These are phyloP conservation scores for Eremobia ochroleuca DNA, from an alignment of 2,888 invertebrate species.

Conservation along the genomic window DNA sequence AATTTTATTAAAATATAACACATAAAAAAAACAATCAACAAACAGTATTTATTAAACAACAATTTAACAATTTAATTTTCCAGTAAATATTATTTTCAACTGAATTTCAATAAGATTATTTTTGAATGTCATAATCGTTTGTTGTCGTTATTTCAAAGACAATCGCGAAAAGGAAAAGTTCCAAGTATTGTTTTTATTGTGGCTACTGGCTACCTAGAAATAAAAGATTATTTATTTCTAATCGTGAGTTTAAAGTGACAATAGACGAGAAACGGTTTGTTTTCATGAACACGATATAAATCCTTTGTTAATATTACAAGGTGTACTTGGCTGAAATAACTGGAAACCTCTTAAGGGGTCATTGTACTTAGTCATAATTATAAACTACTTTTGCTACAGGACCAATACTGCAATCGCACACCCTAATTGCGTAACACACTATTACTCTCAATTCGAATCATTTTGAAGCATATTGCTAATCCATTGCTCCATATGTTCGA, in stretches of 20 bases:
- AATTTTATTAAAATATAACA: no score
- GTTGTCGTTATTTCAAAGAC: not conserved
- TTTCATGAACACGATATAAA: not conserved
- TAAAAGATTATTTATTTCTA: constrained; percentile 1
- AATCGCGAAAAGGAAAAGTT: constrained; percentile 1
- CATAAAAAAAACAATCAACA: no score
- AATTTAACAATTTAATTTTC: not conserved
- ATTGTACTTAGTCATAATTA: no score
- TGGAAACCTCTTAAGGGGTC: not conserved
- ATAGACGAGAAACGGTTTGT: not conserved
- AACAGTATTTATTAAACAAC: no score
- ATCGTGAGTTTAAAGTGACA: not conserved
- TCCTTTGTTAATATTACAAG: not conserved
- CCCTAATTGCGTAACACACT: no score
- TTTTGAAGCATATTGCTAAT: no score
- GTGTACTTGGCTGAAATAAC: not conserved
- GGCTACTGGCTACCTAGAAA: not conserved
- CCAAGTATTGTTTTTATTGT: constrained; percentile 14
- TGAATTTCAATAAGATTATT: not conserved
- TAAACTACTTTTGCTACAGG: not conserved
- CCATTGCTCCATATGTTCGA: no score
- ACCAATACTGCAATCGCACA: not conserved
- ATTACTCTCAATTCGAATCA: no score
- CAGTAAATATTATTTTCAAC: not conserved
- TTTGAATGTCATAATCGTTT: not conserved